Conservation (phyloP, 2,113 vertebrate species). For the Tricholaema leucomelas region DNA sequence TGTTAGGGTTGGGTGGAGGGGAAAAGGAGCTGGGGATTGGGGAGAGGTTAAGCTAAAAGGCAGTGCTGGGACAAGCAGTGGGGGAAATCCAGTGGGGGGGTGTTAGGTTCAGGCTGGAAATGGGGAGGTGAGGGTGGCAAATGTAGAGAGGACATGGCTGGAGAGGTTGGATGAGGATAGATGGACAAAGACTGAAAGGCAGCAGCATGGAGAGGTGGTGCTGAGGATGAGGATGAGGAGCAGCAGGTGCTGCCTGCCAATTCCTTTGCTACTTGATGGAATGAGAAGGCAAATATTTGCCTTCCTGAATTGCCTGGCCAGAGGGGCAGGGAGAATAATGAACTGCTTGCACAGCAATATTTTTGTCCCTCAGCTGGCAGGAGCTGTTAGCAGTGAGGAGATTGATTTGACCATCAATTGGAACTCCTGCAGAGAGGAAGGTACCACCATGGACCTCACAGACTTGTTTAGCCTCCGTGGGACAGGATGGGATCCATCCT, state of each 20-base stretch:
- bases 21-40: not conserved
- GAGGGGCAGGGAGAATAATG: not conserved
- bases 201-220: fast-evolving
- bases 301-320: not conserved
- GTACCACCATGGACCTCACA: too few relatives aligned
- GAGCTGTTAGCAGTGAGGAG: not conserved
- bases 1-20: not conserved
- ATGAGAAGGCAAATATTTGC: not conserved
- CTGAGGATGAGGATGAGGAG: not conserved
- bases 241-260: not conserved
- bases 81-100: not conserved
- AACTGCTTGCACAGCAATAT: not conserved
- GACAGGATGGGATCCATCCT: too few relatives aligned
- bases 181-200: not conserved
- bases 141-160: too few relatives aligned
- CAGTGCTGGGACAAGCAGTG: not conserved
- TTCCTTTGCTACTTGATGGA: not conserved
- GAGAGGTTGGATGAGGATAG: not conserved
- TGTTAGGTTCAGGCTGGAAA: not conserved
- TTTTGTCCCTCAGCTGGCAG: not conserved
- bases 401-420: not conserved
- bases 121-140: too few relatives aligned
- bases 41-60: not conserved
- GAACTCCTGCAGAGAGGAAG: not conserved
- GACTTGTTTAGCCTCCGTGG: too few relatives aligned